Base-by-base conservation (phyloP, 2,113 vertebrate species). In the Notothenia rossii region DNA sequence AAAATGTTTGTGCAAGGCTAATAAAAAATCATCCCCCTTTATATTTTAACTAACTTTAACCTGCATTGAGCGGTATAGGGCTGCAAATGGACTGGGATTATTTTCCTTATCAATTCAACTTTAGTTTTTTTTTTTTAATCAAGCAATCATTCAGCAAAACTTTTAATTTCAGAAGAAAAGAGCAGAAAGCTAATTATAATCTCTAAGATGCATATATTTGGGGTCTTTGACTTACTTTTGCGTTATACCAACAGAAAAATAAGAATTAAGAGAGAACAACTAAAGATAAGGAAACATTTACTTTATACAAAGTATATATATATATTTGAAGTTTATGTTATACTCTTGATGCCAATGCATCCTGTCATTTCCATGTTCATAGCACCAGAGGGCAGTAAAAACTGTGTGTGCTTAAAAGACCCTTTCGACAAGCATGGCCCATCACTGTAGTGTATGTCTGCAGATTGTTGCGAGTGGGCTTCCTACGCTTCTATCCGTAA, bases 321-420 rank as follows among this genome's bases (percentile, higher is more conserved):
- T 9, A 49, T 9, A 65, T 50, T 7, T 29, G 46, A 3, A 5
- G 13, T 49, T 73, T 4, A 20, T 18, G 9, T 43, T 29, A n/a
- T 4, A 29, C n/a, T 11, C 15, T 22, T 43, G 7, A 66, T 54
- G 7, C 15, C 43, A 15, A 25, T 36, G n/a, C 49, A 58, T 15
- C 33, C 20, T 54, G 60, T 51, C 36, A 64, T 0, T 50, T 29
- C 2, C 0, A 46, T 60, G 45, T 40, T 63, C 2, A 74, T 20
- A 66, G 15, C 84, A 88, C 55, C n/a, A 85, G 89, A 73, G 62
- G 86, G 73, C 66, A 86, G 76, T 70, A 83, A 65, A 18, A 29
- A 20, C 48, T 10, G 1, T 58, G 10, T 40, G 59, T 54, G 36
- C 59, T 65, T 1, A 46, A 48, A 0, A n/a, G 50, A 70, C 5